These are phyloP conservation scores for Salvelinus namaycush DNA, from an alignment of 2,113 vertebrate species.

Conservation along the genomic window DNA sequence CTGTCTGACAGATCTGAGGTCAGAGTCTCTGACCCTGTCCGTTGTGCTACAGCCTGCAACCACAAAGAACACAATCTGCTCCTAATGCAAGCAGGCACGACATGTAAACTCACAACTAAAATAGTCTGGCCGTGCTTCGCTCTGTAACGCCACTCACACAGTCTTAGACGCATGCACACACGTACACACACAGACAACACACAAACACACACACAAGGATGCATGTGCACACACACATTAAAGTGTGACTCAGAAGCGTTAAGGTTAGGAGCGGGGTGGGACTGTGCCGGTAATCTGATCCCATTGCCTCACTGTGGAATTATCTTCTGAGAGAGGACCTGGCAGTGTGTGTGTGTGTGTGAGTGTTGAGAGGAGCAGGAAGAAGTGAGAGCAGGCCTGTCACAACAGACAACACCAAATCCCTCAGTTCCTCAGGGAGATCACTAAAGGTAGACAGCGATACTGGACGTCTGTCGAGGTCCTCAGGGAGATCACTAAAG, in stretches of 20 bases:
- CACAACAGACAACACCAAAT: background rate
- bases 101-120: slow-evolving; percentile 62
- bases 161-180: too few species aligned
- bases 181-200: too few species aligned
- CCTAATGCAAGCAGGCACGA: slow-evolving; percentile 64
- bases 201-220: background rate
- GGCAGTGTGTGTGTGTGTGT: slow-evolving; percentile 4
- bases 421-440: background rate
- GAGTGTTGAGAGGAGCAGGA: background rate
- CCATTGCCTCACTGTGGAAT: slow-evolving; percentile 42
- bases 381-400: background rate
- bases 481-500: too few species aligned
- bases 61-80: slow-evolving; percentile 38
- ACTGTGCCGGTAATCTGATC: slow-evolving; percentile 29
- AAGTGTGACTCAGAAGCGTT: slow-evolving; percentile 44
- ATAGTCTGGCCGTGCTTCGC: slow-evolving; percentile 47
- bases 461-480: too few species aligned
- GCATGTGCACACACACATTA: slow-evolving; percentile 32
- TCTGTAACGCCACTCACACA: slow-evolving; percentile 22
- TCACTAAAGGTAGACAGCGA: too few species aligned
- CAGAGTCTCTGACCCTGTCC: slow-evolving; percentile 41
- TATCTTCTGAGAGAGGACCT: slow-evolving; percentile 32
- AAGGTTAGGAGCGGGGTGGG: background rate
- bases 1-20: background rate
- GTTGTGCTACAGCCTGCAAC: slow-evolving; percentile 62